These are phyloP conservation scores for Scaptomyza parva DNA, from an alignment of 2,888 invertebrate genomes.

Conservation along the genomic window DNA sequence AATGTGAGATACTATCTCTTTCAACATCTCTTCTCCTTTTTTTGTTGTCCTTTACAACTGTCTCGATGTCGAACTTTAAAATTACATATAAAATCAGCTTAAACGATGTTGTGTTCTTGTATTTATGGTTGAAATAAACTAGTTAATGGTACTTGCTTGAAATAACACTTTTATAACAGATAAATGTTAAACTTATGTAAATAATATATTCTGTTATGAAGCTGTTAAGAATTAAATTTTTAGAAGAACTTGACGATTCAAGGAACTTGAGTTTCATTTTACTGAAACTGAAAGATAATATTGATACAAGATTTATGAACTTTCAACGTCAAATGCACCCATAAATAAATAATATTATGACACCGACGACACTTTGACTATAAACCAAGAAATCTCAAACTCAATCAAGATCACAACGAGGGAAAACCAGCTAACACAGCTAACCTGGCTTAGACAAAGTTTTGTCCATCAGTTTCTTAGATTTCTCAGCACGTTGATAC, in stretches of 20 bases:
- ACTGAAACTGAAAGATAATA: too few relatives aligned
- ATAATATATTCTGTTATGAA: too few relatives aligned
- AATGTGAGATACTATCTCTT: neutral
- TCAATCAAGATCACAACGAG: conserved; percentile 22
- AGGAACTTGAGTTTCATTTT: too few relatives aligned
- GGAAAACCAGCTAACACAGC: neutral
- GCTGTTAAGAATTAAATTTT: too few relatives aligned
- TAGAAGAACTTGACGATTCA: too few relatives aligned
- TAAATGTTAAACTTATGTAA: too few relatives aligned
- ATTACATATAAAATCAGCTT: neutral
- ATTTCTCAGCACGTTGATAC: conserved; percentile 52
- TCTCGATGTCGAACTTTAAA: neutral
- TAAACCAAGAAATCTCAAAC: neutral
- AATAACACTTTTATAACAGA: too few relatives aligned
- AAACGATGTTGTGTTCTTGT: neutral
- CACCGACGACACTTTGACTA: neutral
- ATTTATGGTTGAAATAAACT: too few relatives aligned
- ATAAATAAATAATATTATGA: too few relatives aligned
- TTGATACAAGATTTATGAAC: too few relatives aligned
- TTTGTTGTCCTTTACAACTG: neutral
- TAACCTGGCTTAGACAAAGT: conserved; percentile 27
- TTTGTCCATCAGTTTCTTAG: conserved; percentile 32
- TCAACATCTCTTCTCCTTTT: neutral
- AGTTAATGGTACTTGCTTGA: too few relatives aligned
- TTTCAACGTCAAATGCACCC: too few relatives aligned